Base-by-base conservation (phyloP, 2,888 invertebrate genomes). In the Nasonovia ribisnigri region DNA sequence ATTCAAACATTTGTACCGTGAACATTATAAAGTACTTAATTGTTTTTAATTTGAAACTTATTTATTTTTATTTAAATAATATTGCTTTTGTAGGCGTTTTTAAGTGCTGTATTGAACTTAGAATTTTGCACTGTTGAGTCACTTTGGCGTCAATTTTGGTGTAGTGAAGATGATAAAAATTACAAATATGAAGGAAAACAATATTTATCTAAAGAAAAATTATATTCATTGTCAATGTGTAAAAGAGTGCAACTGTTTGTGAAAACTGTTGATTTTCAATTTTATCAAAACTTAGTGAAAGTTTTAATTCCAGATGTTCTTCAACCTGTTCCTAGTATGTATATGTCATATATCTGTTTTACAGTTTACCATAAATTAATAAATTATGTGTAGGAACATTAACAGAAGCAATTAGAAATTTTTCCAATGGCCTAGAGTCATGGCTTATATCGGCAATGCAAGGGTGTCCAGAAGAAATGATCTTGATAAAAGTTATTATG, bases 251-350 rank as follows among this genome's bases (percentile, higher is more conserved):
- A 98, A 95, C 96, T 97, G 93, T 98, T 98, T 96, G 97, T 98
- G 95, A 97, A 97, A 92, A 96, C 97, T 95, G 98, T 98, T 91
- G 99, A 99, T 96, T 97, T 98, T 95, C 97, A 97, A 95, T 98
- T 99, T 96, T 99, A 99, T 96, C 99, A 99, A 96, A 98, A 98
- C 95, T 97, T 99, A 95, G 99, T 99, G 20, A 98, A 99, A 96
- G 98, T 99, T 95, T 97, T 99, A 95, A 98, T 99, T 96, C 99
- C 99, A 43, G 99, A 99, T 96, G 99, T 99, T 90, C 97, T 99
- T 94, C 97, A 98, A 95, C 98, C 99, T 84, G 99, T 99, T 95
- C 99, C 99, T 95, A 98, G 98, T 97, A 95, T 96, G 96, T 95
- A 94, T 94, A 36, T 92, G 11, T 60, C 11, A 67, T 20, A 0